phyloP scores from a whole-genome alignment of 2,113 vertebrate species.

The Nycticorax nycticorax region DNA sequence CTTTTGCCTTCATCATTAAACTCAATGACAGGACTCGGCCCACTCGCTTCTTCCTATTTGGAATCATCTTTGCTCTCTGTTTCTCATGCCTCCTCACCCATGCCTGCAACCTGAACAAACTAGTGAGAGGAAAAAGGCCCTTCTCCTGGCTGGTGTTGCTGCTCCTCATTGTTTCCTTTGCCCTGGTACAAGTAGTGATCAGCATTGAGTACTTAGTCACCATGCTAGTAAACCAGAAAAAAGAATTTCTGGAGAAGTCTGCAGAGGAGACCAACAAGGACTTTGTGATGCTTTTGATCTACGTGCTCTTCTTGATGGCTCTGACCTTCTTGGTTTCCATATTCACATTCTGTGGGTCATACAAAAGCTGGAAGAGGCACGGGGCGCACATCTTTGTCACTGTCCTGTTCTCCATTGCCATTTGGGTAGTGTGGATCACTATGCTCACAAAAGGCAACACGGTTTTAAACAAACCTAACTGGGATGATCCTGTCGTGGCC shows the following conservation, averaged over 20 bases:
- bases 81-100: constrained; percentile 88
- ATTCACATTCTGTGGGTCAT: constrained; percentile 73
- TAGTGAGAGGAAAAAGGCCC: constrained; percentile 75
- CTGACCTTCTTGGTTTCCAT: constrained; percentile 73
- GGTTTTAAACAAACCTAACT: not conserved
- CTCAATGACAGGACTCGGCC: constrained; percentile 78
- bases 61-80: constrained; percentile 85
- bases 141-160: constrained; percentile 76
- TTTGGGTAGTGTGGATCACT: constrained; percentile 90
- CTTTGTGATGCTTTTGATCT: constrained; percentile 89
- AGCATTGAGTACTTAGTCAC: constrained; percentile 81
- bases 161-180: constrained; percentile 74
- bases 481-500: constrained; percentile 88
- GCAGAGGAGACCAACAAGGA: constrained; percentile 67
- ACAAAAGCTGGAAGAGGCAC: constrained; percentile 73
- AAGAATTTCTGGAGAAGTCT: not conserved
- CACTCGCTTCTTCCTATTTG: constrained; percentile 89
- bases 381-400: constrained; percentile 80
- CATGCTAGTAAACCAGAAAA: constrained; percentile 66
- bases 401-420: constrained; percentile 74
- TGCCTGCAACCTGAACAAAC: constrained; percentile 71
- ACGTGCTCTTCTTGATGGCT: constrained; percentile 84
- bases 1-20: constrained; percentile 88
- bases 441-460: constrained; percentile 79
- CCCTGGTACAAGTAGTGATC: constrained; percentile 86